Evolutionary conservation across 1,140 invertebrate species (phyloP), one percentile per base, ranked within the genome.

Genomic region (Pomacea maculata): DNA sequence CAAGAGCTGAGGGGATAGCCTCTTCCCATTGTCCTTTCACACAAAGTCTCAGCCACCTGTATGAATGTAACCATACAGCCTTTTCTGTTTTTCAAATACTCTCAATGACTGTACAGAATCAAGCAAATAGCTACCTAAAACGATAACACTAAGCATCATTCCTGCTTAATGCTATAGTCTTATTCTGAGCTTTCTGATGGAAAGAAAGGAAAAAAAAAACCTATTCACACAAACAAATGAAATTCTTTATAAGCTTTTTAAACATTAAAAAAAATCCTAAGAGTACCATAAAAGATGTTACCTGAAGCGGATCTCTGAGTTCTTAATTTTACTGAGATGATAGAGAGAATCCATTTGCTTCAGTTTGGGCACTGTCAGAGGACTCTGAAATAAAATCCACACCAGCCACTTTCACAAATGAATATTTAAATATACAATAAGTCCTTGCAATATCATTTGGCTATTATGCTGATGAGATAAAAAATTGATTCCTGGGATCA

Each of bases 21-120:
- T 94, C 91, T 72, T 93, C 87, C 93, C 96, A 95, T 71, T 93
- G 92, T 12, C 94, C 94, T 88, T 94, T 94, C 1, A 98, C 92
- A 80, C 95, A 94, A 63, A 97, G 89, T 72, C 95, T 93, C 57
- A 97, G 90, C 94, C 97, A 97, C 79, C 94, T 94, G 77, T 11
- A 83, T 79, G 34, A 70, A n/a, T 25, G 61, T 61, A 61, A 11
- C 8, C 57, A 61, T 8, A 61, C 11, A 61, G 15, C 15, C 9
- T 61, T 14, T 61, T 61, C 15, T 61, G 9, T 61, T 61, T 61
- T 17, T 61, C 11, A 61, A 61, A 17, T 61, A 8, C 57, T 17
- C 15, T 14, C 15, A 17, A 61, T 61, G 15, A 61, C 1, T 17
- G 15, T 1, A 61, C 4, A 61, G 57, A 17, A 57, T 57, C 9